phyloP scores from a whole-genome alignment of 2,113 vertebrate genomes.

The Drymodes brunneopygia region DNA sequence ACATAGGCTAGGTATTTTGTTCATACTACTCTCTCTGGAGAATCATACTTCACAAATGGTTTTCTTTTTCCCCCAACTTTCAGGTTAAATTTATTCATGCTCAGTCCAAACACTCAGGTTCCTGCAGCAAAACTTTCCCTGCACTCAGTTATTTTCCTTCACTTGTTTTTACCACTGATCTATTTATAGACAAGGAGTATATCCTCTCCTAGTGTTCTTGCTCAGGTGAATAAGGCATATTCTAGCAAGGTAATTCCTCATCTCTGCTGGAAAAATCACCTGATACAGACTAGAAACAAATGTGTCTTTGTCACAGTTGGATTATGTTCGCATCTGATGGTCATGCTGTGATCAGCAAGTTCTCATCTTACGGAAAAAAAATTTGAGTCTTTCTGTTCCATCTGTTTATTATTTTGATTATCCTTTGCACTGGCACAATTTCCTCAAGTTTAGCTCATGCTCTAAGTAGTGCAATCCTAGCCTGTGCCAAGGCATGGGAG shows the following conservation, averaged over 20 bases:
- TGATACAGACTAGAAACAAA: not conserved
- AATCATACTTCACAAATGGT: not conserved
- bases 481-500: not conserved
- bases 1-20: not conserved
- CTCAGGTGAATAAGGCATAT: not conserved
- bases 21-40: not conserved
- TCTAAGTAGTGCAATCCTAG: not conserved
- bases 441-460: not conserved
- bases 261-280: conserved; percentile 15
- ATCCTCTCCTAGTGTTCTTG: not conserved
- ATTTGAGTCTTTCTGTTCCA: not conserved
- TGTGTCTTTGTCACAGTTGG: conserved; percentile 21
- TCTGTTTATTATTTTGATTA: not conserved
- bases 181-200: not conserved
- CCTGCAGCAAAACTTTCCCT: not conserved
- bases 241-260: not conserved
- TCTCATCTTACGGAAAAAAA: not conserved
- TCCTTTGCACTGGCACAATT: not conserved
- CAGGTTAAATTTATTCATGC: not conserved
- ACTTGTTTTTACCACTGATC: not conserved
- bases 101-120: not conserved
- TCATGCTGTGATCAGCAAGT: not conserved
- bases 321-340: not conserved
- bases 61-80: not conserved
- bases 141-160: not conserved